Evolutionary conservation across 2,888 invertebrate species (phyloP).

Genomic region (Sipha maydis): DNA sequence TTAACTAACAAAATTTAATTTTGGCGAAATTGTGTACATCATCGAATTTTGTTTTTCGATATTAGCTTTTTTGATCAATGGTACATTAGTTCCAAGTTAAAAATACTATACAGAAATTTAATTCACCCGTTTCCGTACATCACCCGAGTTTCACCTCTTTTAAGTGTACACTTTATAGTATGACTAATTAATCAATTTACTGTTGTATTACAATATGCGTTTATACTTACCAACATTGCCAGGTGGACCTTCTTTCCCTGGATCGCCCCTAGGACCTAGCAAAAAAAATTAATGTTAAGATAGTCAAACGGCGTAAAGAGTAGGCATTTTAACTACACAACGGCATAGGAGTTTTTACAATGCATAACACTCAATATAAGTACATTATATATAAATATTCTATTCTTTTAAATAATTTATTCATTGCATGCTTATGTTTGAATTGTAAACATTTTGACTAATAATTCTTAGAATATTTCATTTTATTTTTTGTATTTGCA

Average conservation of each 20-base stretch:
- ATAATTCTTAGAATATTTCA: not conserved
- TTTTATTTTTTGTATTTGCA: no score
- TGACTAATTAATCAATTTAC: not conserved
- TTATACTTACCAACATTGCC: constrained; percentile 49
- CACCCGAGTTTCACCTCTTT: no score
- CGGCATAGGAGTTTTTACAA: not conserved
- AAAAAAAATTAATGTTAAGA: not conserved
- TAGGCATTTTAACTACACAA: constrained; percentile 50
- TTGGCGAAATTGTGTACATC: no score
- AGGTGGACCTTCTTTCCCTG: constrained; percentile 69
- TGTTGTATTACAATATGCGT: not conserved
- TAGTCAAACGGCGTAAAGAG: constrained; percentile 2
- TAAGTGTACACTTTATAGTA: not conserved
- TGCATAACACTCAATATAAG: not conserved
- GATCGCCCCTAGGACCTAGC: constrained; percentile 81
- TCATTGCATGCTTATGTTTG: not conserved
- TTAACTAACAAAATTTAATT: no score
- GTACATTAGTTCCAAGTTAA: no score
- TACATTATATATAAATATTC: no score
- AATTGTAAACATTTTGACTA: not conserved
- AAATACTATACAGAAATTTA: no score
- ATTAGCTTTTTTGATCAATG: no score
- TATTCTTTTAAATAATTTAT: not conserved
- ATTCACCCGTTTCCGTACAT: no score
- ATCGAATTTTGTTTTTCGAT: no score